phyloP scores from a whole-genome alignment of 2,797 vertebrate species.

The Tapera naevia region DNA sequence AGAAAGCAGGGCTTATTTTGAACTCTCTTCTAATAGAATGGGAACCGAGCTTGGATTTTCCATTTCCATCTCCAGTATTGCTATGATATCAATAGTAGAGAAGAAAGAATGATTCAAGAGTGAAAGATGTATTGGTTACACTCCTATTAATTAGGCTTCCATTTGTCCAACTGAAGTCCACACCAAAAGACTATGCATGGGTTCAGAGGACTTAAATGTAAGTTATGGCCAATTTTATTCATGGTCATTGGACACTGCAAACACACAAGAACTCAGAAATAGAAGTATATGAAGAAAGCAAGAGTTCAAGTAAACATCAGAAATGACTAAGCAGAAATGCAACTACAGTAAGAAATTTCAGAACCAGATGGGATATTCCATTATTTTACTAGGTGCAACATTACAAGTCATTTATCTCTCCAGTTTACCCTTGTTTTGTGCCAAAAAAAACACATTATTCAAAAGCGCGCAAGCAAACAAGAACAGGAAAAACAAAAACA shows the following conservation, averaged over 20 bases:
- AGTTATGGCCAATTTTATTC: background rate
- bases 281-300: background rate
- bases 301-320: background rate
- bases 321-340: background rate
- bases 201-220: background rate
- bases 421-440: background rate
- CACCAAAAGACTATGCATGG: background rate
- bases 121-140: background rate
- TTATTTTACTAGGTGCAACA: background rate
- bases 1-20: background rate
- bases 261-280: background rate
- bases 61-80: background rate
- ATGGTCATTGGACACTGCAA: background rate
- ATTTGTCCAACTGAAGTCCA: background rate
- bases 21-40: background rate
- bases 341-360: background rate
- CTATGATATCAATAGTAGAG: background rate
- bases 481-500: background rate
- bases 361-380: background rate
- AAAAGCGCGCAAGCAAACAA: background rate
- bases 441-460: background rate
- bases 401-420: background rate
- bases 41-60: background rate
- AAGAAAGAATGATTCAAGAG: background rate
- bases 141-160: background rate